Evolutionary conservation across 2,797 vertebrate genomes (phyloP).

Genomic region (Diplodus sargus): DNA sequence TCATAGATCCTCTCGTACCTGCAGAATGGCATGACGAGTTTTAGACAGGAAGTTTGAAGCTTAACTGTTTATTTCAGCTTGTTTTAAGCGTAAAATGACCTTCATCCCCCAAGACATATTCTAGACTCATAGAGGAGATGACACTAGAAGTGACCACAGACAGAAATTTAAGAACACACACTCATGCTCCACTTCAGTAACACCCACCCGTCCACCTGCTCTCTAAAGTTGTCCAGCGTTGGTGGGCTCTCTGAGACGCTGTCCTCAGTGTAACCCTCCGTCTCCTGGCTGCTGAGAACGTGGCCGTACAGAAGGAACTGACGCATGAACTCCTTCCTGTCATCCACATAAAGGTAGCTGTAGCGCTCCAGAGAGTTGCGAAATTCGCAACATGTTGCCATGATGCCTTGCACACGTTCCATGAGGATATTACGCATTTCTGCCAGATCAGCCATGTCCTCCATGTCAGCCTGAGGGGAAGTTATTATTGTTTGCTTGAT

Average conservation of each 20-base stretch:
- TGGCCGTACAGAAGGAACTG: slow-evolving; percentile 89
- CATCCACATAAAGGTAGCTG: slow-evolving; percentile 89
- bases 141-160: neutral
- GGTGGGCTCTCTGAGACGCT: slow-evolving; percentile 85
- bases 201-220: slow-evolving; percentile 87
- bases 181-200: neutral
- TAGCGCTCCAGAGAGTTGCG: slow-evolving; percentile 85
- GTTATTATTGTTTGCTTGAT: neutral
- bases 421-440: slow-evolving; percentile 84
- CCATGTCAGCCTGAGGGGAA: slow-evolving; percentile 88
- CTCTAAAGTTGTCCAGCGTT: slow-evolving; percentile 84
- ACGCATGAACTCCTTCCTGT: slow-evolving; percentile 88
- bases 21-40: neutral
- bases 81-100: no score
- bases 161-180: neutral
- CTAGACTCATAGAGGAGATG: neutral
- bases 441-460: slow-evolving; percentile 85
- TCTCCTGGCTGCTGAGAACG: slow-evolving; percentile 81
- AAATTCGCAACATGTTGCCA: slow-evolving; percentile 80
- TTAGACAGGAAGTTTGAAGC: neutral
- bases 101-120: no score
- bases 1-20: slow-evolving; percentile 90
- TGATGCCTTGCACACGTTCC: slow-evolving; percentile 77
- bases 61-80: neutral
- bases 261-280: slow-evolving; percentile 76